These are phyloP conservation scores for Drosophila paranaensis DNA, from an alignment of 2,888 invertebrate species.

Conservation along the genomic window DNA sequence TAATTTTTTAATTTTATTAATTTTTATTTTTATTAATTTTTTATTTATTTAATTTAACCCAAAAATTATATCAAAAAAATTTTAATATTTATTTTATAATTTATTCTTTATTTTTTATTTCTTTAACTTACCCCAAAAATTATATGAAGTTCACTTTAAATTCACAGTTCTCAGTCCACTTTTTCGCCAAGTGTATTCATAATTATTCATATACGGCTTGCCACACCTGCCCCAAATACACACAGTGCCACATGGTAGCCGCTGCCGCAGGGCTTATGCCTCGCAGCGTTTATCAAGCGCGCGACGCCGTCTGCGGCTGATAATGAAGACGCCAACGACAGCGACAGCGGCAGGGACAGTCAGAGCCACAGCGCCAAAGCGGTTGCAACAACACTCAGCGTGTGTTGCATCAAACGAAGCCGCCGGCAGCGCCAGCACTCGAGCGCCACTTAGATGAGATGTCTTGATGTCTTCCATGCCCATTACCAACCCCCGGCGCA, in stretches of 20 bases:
- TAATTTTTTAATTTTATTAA: too few relatives aligned
- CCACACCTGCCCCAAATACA: slow-evolving; percentile 33
- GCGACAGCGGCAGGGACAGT: neutral
- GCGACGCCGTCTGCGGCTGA: slow-evolving; percentile 54
- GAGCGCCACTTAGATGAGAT: slow-evolving; percentile 77
- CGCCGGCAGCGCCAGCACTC: slow-evolving; percentile 60
- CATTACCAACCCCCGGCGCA: slow-evolving; percentile 14
- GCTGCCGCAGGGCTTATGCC: slow-evolving; percentile 18
- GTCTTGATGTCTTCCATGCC: slow-evolving; percentile 65
- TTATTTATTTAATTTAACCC: too few relatives aligned
- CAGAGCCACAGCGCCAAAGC: slow-evolving; percentile 54
- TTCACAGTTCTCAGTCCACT: neutral
- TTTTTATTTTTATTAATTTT: too few relatives aligned
- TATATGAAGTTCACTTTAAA: too few relatives aligned
- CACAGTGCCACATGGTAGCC: slow-evolving; percentile 26
- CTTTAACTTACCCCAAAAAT: neutral
- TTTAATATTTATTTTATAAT: too few relatives aligned
- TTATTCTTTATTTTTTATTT: too few relatives aligned
- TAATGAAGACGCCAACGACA: slow-evolving; percentile 82
- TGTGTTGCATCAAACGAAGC: slow-evolving; percentile 68
- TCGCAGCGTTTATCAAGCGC: slow-evolving; percentile 43
- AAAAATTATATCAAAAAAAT: too few relatives aligned
- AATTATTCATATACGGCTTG: slow-evolving; percentile 15
- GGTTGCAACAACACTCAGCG: slow-evolving; percentile 21
- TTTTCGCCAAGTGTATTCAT: slow-evolving; percentile 8